Evolutionary conservation across 64 coral and sea anemone species (phyloP).

Genomic region (Actinia equina): DNA sequence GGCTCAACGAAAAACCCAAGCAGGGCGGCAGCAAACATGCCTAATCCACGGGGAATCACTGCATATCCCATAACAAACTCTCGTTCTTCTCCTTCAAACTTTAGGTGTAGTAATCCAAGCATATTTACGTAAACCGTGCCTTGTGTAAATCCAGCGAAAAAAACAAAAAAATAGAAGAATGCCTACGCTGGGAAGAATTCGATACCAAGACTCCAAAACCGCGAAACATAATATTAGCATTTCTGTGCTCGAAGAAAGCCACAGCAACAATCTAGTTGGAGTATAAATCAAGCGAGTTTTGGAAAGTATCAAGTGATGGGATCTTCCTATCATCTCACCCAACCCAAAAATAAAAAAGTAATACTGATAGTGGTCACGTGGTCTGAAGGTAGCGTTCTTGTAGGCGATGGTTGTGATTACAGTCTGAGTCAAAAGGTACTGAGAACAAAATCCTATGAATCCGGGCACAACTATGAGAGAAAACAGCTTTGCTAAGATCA

Average conservation of each 20-base stretch:
- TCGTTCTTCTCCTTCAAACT: constrained; percentile 31
- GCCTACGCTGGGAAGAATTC: constrained; percentile 48
- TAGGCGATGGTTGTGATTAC: constrained; percentile 71
- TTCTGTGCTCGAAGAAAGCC: constrained; percentile 39
- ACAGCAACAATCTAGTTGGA: not conserved
- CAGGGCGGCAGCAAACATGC: constrained; percentile 27
- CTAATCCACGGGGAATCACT: constrained; percentile 26
- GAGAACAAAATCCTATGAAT: constrained; percentile 16
- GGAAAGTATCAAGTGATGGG: constrained; percentile 11
- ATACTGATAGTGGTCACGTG: constrained; percentile 85
- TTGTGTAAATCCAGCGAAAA: constrained; percentile 28
- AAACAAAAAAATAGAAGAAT: constrained; percentile 29
- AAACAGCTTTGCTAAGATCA: no score
- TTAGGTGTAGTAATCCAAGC: constrained; percentile 43
- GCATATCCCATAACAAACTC: constrained; percentile 71
- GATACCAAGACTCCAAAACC: constrained; percentile 65
- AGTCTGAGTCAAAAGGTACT: constrained; percentile 38
- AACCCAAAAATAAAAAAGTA: constrained; percentile 54
- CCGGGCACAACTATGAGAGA: not conserved
- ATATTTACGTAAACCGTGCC: constrained; percentile 53
- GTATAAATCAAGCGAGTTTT: no score
- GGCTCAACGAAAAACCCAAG: constrained; percentile 53
- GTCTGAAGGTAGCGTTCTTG: constrained; percentile 37
- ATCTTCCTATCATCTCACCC: constrained; percentile 43
- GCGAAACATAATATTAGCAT: constrained; percentile 39